phyloP scores from a whole-genome alignment of 2,888 invertebrate genomes.

The Leptothorax acervorum region DNA sequence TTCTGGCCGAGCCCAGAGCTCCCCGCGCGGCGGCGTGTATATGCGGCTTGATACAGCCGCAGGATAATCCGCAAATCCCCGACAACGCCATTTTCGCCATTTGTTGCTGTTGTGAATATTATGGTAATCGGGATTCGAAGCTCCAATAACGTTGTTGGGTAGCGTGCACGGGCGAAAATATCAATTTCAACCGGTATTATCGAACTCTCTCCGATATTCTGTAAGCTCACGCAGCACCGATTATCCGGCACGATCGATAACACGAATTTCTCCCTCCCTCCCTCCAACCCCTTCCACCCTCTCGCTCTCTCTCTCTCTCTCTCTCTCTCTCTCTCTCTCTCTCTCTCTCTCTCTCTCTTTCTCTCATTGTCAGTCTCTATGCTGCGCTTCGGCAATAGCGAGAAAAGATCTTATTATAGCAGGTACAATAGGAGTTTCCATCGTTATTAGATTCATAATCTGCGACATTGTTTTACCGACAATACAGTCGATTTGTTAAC shows the following conservation, averaged over 20 bases:
- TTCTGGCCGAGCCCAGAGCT: not conserved
- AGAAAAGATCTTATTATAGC: conserved; percentile 38
- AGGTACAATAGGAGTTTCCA: conserved; percentile 10
- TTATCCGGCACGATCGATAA: conserved; percentile 49
- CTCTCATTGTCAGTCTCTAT: not conserved
- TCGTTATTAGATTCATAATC: conserved; percentile 42
- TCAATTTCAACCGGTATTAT: conserved; percentile 56
- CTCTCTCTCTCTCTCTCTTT: not conserved
- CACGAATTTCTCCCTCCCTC: not conserved
- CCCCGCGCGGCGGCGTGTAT: not conserved
- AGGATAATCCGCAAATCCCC: conserved; percentile 54
- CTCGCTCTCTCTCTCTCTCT: not conserved
- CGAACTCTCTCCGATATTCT: conserved; percentile 51
- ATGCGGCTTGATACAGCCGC: conserved; percentile 37
- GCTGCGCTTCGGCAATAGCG: not conserved
- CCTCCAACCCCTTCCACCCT: too few species aligned
- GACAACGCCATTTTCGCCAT: conserved; percentile 54
- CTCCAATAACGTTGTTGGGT: conserved; percentile 51
- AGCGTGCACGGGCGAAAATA: conserved; percentile 44
- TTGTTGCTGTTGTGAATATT: conserved; percentile 57
- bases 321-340: not conserved
- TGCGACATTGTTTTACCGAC: conserved; percentile 38
- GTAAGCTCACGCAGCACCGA: conserved; percentile 51
- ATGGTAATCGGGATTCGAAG: conserved; percentile 55
- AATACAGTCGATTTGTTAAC: conserved; percentile 43